Evolutionary conservation across 2,888 invertebrate genomes (phyloP).

Genomic region (Siphlonurus alternatus): DNA sequence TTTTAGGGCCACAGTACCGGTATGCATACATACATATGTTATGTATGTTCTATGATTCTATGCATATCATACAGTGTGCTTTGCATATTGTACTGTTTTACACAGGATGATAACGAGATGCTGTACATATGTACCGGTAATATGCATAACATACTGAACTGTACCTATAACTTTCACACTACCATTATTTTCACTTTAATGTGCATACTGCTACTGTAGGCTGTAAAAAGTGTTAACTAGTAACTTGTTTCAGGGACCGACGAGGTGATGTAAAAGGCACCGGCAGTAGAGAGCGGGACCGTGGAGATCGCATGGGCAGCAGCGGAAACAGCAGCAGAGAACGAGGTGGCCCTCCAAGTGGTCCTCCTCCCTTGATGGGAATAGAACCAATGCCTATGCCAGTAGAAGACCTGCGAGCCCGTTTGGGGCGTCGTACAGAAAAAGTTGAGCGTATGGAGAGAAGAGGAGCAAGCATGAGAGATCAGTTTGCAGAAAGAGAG

Average conservation of each 20-base stretch:
- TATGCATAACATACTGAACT: too few relatives aligned
- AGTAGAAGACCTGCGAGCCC: conserved; percentile 18
- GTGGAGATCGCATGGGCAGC: background rate
- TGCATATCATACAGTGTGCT: too few relatives aligned
- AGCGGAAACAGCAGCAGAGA: conserved; percentile 26
- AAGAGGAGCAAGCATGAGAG: conserved; percentile 19
- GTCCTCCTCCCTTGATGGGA: conserved; percentile 1
- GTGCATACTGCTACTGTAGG: too few relatives aligned
- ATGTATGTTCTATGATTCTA: too few relatives aligned
- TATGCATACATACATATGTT: too few relatives aligned
- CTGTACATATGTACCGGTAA: too few relatives aligned
- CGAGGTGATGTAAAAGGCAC: conserved; percentile 4
- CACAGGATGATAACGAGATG: too few relatives aligned
- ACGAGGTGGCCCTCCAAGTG: conserved; percentile 12
- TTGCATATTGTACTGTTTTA: too few relatives aligned
- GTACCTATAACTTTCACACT: too few relatives aligned
- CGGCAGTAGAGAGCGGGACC: conserved; percentile 6
- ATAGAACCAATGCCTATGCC: background rate
- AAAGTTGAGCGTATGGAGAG: conserved; percentile 21
- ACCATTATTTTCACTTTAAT: too few relatives aligned
- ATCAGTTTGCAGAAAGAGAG: conserved; percentile 6
- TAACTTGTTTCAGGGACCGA: conserved; percentile 7
- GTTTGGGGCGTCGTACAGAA: conserved; percentile 22
- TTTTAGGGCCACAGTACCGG: too few relatives aligned
- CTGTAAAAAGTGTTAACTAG: background rate